Conservation (phyloP, 2,797 vertebrate genomes). For the Graptemys geographica region DNA sequence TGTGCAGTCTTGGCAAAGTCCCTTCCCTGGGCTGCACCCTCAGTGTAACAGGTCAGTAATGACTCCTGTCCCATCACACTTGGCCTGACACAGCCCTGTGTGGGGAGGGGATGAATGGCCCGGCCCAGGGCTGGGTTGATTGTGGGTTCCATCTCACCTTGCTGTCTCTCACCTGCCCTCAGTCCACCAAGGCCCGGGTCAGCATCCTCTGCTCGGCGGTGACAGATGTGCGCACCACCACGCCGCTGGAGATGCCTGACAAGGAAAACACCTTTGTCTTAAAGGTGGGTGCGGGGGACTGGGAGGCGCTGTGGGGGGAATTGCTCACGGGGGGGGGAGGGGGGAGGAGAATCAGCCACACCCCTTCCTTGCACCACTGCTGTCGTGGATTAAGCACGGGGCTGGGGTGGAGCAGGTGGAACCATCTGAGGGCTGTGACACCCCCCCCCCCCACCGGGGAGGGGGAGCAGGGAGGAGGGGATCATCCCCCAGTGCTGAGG, state of each 20-base stretch:
- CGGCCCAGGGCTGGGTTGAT: not conserved
- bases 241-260: constrained; percentile 92
- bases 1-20: not conserved
- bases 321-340: no score
- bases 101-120: not conserved
- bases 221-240: constrained; percentile 89
- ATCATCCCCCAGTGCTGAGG: not conserved
- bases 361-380: not conserved
- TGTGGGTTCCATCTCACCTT: not conserved
- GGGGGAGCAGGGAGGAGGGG: no score
- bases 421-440: not conserved
- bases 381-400: not conserved
- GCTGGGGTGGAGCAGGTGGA: not conserved
- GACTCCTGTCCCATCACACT: not conserved
- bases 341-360: not conserved
- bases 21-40: not conserved
- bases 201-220: constrained; percentile 89
- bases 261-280: constrained; percentile 94
- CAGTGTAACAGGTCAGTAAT: not conserved
- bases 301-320: no score
- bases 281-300: constrained; percentile 80
- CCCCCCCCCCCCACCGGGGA: accelerated
- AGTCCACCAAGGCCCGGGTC: constrained; percentile 87
- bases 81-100: not conserved
- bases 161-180: not conserved